Evolutionary conservation across 2,113 vertebrate species (phyloP).

Genomic region (Sinocyclocheilus rhinocerous): DNA sequence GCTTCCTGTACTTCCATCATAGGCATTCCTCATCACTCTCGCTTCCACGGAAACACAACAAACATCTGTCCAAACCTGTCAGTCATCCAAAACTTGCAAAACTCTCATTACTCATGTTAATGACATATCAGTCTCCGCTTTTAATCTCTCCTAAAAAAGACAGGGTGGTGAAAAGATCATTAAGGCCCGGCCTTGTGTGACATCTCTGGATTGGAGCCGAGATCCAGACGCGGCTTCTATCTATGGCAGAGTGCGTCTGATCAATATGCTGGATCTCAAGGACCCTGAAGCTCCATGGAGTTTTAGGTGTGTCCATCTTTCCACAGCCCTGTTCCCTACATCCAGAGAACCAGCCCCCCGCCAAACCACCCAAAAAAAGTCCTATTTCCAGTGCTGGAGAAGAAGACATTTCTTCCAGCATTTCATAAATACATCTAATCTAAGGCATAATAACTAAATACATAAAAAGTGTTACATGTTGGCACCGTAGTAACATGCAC

Average conservation of each 20-base stretch:
- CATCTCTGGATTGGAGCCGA: constrained; percentile 53
- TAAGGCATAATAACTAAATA: constrained; percentile 49
- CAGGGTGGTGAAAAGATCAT: constrained; percentile 33
- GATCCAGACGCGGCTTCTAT: constrained; percentile 51
- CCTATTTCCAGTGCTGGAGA: constrained; percentile 29
- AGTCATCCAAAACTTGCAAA: constrained; percentile 14
- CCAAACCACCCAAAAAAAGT: background rate
- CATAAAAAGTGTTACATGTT: constrained; percentile 56
- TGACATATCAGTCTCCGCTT: constrained; percentile 35
- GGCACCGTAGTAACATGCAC: constrained; percentile 69
- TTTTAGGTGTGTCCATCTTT: background rate
- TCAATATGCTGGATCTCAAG: constrained; percentile 21
- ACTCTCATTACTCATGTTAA: constrained; percentile 17
- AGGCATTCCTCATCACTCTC: constrained; percentile 14
- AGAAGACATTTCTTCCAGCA: constrained; percentile 31
- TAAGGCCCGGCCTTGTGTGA: constrained; percentile 73
- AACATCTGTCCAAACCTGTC: constrained; percentile 17
- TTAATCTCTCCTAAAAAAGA: constrained; percentile 16
- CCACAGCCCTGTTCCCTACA: background rate
- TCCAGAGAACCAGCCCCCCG: background rate
- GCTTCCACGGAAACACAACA: constrained; percentile 2
- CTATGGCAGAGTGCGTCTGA: constrained; percentile 29
- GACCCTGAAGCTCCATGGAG: constrained; percentile 11
- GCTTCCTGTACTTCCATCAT: background rate
- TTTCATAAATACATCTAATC: constrained; percentile 36